These are phyloP conservation scores for Cheilinus undulatus DNA, from an alignment of 2,113 vertebrate genomes.

Conservation along the genomic window DNA sequence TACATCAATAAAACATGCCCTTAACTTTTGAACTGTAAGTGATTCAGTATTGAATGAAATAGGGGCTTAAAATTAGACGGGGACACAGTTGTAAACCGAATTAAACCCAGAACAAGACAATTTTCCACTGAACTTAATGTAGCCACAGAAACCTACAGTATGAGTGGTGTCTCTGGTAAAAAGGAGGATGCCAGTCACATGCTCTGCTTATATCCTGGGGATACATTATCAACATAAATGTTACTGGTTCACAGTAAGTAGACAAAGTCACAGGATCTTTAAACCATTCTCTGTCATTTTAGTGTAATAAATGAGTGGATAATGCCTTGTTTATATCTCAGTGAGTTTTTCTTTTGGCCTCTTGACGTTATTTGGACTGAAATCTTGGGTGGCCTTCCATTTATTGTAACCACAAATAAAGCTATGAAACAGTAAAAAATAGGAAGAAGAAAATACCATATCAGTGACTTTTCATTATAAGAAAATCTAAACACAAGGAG, in stretches of 20 bases:
- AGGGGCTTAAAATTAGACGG: not conserved
- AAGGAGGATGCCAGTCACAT: constrained; percentile 48
- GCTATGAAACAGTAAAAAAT: not conserved
- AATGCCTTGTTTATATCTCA: constrained; percentile 3
- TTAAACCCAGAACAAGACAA: not conserved
- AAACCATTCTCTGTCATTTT: not conserved
- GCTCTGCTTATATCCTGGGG: not conserved
- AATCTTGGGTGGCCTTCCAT: not conserved
- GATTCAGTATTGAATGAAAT: not conserved
- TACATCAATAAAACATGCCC: not conserved
- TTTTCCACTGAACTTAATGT: not conserved
- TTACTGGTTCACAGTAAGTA: not conserved
- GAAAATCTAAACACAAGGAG: not conserved
- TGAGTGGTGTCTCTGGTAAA: constrained; percentile 8
- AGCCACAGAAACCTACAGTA: not conserved
- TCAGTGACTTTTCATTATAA: not conserved
- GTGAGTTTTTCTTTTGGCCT: not conserved
- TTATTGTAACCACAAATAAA: not conserved
- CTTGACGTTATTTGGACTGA: constrained; percentile 1
- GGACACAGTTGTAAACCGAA: not conserved
- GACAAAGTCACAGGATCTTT: constrained; percentile 9
- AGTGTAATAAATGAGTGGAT: constrained; percentile 3
- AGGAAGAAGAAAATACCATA: not conserved
- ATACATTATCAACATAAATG: not conserved
- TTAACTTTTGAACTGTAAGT: not conserved